Evolutionary conservation across 2,888 invertebrate species (phyloP).

Genomic region (Parthenolecanium corni): DNA sequence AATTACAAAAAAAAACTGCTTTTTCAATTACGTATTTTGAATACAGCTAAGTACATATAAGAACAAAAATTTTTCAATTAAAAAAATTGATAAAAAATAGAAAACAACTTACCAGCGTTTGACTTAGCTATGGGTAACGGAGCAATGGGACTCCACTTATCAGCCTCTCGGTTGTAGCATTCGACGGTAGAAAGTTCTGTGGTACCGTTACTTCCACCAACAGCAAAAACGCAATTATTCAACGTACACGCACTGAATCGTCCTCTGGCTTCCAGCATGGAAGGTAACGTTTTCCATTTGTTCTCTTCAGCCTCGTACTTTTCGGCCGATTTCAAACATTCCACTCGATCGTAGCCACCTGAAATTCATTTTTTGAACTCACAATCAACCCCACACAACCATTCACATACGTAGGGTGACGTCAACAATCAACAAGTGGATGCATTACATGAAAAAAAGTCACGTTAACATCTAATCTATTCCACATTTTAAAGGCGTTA

Average conservation of each 20-base stretch:
- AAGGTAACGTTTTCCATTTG: conserved; percentile 54
- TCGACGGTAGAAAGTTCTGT: conserved; percentile 64
- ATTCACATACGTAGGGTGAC: background rate
- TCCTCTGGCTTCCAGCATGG: conserved; percentile 64
- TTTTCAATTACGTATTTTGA: too few species aligned
- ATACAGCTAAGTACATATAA: too few species aligned
- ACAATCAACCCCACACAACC: background rate
- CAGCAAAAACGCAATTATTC: conserved; percentile 56
- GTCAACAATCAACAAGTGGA: too few species aligned
- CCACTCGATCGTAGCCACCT: conserved; percentile 65
- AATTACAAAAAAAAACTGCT: too few species aligned
- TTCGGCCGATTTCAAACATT: conserved; percentile 65
- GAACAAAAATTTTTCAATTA: background rate
- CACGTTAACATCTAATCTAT: too few species aligned
- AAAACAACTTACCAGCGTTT: conserved; percentile 46
- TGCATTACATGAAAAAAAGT: too few species aligned
- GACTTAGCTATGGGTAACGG: conserved; percentile 52
- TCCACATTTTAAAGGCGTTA: too few species aligned
- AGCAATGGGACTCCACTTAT: conserved; percentile 45
- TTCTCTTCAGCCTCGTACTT: conserved; percentile 58
- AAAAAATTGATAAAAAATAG: conserved; percentile 8
- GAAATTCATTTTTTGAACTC: too few species aligned
- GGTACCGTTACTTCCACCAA: conserved; percentile 75
- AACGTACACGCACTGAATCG: conserved; percentile 65
- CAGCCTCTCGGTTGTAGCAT: conserved; percentile 43